These are phyloP conservation scores for Drosophila robusta DNA, from an alignment of 2,888 invertebrate species.

Conservation along the genomic window DNA sequence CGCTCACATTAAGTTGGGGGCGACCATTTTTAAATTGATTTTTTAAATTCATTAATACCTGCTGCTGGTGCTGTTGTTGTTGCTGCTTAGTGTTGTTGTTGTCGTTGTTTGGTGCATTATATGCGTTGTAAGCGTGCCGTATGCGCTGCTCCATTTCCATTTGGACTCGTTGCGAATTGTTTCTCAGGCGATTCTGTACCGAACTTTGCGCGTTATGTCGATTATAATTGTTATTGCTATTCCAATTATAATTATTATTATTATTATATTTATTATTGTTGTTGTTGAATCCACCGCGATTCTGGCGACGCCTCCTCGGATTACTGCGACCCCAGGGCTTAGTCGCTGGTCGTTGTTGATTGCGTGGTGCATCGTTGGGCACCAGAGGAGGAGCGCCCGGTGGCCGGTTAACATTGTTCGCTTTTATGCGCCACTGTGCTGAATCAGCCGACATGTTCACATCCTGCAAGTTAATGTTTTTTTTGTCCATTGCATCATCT, in stretches of 20 bases:
- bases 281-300: background rate
- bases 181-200: slow-evolving; percentile 15
- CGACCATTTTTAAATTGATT: slow-evolving; percentile 9
- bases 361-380: slow-evolving; percentile 23
- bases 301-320: background rate
- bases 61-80: slow-evolving; percentile 8
- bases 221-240: background rate
- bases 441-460: slow-evolving; percentile 21
- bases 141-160: slow-evolving; percentile 13
- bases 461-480: background rate
- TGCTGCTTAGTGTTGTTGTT: slow-evolving; percentile 5
- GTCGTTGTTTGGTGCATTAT: background rate
- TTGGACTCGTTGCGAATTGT: slow-evolving; percentile 7
- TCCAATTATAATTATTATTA: background rate
- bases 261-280: background rate
- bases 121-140: slow-evolving; percentile 33
- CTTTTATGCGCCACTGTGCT: slow-evolving; percentile 58
- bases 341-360: background rate
- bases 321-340: no score
- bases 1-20: background rate
- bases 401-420: slow-evolving; percentile 65
- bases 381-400: slow-evolving; percentile 66
- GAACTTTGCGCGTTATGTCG: background rate
- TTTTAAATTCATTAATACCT: slow-evolving; percentile 15
- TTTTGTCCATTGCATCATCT: background rate